Conservation (phyloP, 2,113 vertebrate species). For the Myotis yumanensis region DNA sequence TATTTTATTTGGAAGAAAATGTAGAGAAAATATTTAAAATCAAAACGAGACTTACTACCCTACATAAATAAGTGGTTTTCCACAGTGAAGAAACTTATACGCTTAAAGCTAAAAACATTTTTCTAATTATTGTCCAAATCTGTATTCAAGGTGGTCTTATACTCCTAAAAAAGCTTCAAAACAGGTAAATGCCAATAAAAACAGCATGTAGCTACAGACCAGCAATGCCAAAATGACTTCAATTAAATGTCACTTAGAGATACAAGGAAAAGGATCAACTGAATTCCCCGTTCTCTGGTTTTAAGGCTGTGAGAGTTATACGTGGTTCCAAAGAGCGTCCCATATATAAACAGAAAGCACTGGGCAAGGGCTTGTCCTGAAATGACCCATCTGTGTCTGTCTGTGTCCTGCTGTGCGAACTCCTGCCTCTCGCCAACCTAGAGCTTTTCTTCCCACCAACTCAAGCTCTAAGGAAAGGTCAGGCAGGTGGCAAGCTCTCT, state of each 20-base stretch:
- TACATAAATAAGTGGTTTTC: not conserved
- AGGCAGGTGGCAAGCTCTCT: not conserved
- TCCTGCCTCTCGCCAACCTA: not conserved
- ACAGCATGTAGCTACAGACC: not conserved
- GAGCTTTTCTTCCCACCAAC: not conserved
- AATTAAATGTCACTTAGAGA: not conserved
- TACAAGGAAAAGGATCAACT: not conserved
- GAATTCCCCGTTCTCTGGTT: not conserved
- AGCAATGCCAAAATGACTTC: not conserved
- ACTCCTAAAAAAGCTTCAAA: not conserved
- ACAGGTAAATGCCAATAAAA: conserved; percentile 1
- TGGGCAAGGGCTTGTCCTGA: not conserved
- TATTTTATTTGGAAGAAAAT: not conserved
- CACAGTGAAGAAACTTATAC: not conserved
- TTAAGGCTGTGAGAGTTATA: not conserved
- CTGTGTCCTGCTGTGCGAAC: not conserved
- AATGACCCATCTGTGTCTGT: not conserved
- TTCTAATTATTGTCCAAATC: not conserved
- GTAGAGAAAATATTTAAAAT: conserved; percentile 23
- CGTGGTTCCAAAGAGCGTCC: not conserved
- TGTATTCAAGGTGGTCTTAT: not conserved
- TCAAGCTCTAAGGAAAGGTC: not conserved
- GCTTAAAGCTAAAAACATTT: not conserved
- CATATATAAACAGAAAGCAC: not conserved
- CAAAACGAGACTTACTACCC: not conserved